These are phyloP conservation scores for Vesta saturnalis DNA, from an alignment of 2,888 invertebrate species.

Conservation along the genomic window DNA sequence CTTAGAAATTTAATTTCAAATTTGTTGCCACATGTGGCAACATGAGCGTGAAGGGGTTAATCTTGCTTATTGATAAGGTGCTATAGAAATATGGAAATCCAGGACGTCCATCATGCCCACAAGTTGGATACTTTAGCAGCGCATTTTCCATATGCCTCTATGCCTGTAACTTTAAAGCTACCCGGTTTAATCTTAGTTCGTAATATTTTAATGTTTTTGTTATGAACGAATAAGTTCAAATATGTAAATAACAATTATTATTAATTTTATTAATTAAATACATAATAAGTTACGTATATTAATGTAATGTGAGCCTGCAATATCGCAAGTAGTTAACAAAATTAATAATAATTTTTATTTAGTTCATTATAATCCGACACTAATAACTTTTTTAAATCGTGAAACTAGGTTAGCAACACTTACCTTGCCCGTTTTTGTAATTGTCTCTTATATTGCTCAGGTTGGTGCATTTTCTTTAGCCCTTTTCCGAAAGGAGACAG, in stretches of 20 bases:
- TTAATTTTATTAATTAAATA: background rate
- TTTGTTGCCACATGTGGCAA: too few relatives aligned
- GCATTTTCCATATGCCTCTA: background rate
- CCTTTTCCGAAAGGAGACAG: background rate
- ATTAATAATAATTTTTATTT: too few relatives aligned
- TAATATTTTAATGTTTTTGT: too few relatives aligned
- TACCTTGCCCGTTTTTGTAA: background rate
- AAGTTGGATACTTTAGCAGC: conserved; percentile 12
- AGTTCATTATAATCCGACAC: too few relatives aligned
- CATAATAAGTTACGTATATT: background rate
- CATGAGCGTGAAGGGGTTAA: too few relatives aligned
- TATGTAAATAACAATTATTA: background rate
- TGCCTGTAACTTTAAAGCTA: too few relatives aligned
- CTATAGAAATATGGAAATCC: conserved; percentile 7
- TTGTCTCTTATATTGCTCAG: background rate
- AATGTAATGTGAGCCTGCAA: background rate
- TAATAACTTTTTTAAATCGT: too few relatives aligned
- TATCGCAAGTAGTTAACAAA: background rate
- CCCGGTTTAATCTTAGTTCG: too few relatives aligned
- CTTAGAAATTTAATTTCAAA: too few relatives aligned
- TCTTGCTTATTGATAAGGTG: conserved; percentile 7
- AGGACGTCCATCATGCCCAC: conserved; percentile 12
- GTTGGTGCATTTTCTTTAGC: background rate
- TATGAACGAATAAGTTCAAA: too few relatives aligned
- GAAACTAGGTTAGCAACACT: background rate